These are phyloP conservation scores for Pangasius krempfi DNA, from an alignment of 2,797 vertebrate genomes.

Conservation along the genomic window DNA sequence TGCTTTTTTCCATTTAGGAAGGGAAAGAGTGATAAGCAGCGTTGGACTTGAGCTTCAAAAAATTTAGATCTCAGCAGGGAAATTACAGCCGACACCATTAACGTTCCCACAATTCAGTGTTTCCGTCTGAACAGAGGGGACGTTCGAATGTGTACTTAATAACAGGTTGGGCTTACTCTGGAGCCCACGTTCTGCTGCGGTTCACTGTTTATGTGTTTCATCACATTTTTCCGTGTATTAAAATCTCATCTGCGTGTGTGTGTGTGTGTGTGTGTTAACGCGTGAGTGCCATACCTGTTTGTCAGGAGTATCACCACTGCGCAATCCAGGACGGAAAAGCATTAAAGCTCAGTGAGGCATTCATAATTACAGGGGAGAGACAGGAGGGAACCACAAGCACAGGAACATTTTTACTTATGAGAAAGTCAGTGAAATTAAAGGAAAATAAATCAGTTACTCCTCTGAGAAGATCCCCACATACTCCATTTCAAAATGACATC, in stretches of 20 bases:
- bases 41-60: not conserved
- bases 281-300: constrained; percentile 57
- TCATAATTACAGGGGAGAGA: constrained; percentile 54
- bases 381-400: constrained; percentile 29
- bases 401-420: constrained; percentile 47
- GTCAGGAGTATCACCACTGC: constrained; percentile 60
- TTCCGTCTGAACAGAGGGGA: constrained; percentile 63
- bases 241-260: constrained; percentile 65
- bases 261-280: constrained; percentile 49
- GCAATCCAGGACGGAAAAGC: constrained; percentile 58
- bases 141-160: constrained; percentile 74
- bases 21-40: constrained; percentile 27
- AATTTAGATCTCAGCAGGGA: constrained; percentile 24
- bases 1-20: constrained; percentile 16
- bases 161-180: constrained; percentile 69
- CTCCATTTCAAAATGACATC: not conserved
- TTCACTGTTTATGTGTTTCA: constrained; percentile 67
- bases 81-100: constrained; percentile 32
- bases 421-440: constrained; percentile 55
- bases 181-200: constrained; percentile 72
- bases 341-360: constrained; percentile 56
- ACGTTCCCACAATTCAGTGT: constrained; percentile 25
- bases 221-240: constrained; percentile 75
- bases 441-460: constrained; percentile 54
- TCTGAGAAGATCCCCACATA: constrained; percentile 21